Evolutionary conservation across 30 jellyfish, hydroid and myxozoan species (phyloP).

Genomic region (Pelagia noctiluca): DNA sequence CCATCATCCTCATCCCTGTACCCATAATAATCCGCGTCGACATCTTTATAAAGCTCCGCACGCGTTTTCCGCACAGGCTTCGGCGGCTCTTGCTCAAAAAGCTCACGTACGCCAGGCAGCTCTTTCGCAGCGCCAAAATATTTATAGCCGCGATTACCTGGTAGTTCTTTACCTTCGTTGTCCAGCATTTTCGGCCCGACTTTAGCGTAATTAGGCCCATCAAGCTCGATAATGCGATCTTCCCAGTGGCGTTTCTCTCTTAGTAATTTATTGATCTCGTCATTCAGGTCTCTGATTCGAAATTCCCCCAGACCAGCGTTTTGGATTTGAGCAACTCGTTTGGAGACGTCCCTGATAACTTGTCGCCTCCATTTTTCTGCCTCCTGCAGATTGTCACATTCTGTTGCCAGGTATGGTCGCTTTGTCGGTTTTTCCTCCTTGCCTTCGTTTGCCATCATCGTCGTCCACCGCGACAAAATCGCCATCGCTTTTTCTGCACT

Average conservation of each 20-base stretch:
- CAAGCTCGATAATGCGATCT: slow-evolving; percentile 90
- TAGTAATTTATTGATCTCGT: slow-evolving; percentile 90
- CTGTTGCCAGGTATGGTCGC: slow-evolving; percentile 96
- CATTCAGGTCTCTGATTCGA: slow-evolving; percentile 95
- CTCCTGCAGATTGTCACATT: slow-evolving; percentile 82
- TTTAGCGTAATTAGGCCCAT: slow-evolving; percentile 97
- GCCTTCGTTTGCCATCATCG: slow-evolving; percentile 90
- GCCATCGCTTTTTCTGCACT: slow-evolving; percentile 99
- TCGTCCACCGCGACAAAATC: slow-evolving; percentile 98
- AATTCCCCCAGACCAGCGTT: slow-evolving; percentile 99
- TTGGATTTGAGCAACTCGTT: slow-evolving; percentile 97
- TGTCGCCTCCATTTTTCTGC: slow-evolving; percentile 98
- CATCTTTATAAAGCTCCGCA: slow-evolving; percentile 80
- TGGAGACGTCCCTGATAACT: slow-evolving; percentile 87
- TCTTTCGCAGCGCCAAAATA: slow-evolving; percentile 99
- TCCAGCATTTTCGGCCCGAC: slow-evolving; percentile 96
- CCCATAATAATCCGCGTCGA: slow-evolving; percentile 99
- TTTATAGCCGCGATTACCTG: slow-evolving; percentile 96
- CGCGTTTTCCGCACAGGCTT: slow-evolving; percentile 91
- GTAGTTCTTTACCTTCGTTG: slow-evolving; percentile 96
- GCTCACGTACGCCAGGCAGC: slow-evolving; percentile 99
- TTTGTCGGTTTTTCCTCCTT: slow-evolving; percentile 76
- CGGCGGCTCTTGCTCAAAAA: slow-evolving; percentile 98
- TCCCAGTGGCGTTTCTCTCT: slow-evolving; percentile 98
- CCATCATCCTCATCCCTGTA: slow-evolving; percentile 98